phyloP scores from a whole-genome alignment of 2,113 vertebrate genomes.

The Calyptommatus sinebrachiatus region DNA sequence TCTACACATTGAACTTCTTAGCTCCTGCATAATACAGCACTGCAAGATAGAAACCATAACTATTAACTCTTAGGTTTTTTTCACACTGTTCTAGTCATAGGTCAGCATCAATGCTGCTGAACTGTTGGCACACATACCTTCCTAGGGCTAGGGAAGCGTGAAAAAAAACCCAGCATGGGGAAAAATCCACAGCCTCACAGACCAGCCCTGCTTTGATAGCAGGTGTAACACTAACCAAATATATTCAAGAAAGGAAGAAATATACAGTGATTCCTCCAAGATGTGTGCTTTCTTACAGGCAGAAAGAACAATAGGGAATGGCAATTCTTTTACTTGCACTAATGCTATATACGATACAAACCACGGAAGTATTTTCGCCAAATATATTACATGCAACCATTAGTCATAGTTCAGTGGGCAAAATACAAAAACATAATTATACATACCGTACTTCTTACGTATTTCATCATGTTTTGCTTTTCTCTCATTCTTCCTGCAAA shows the following conservation, averaged over 20 bases:
- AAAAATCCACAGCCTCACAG: neutral
- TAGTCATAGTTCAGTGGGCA: neutral
- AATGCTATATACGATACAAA: neutral
- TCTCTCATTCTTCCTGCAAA: conserved; percentile 78
- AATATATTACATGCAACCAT: neutral
- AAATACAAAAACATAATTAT: neutral
- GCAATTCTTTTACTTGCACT: neutral
- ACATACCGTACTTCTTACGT: conserved; percentile 86
- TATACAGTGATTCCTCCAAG: neutral
- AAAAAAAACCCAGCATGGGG: too few species aligned
- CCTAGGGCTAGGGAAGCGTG: too few species aligned
- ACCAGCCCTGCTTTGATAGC: neutral
- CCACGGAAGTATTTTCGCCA: neutral
- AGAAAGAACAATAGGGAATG: neutral
- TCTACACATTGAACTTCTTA: neutral
- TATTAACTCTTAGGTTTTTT: neutral
- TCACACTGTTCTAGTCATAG: neutral
- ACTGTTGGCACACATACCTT: too few species aligned
- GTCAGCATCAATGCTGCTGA: too few species aligned
- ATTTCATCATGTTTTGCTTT: conserved; percentile 81
- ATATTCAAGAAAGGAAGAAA: neutral
- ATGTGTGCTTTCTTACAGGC: neutral
- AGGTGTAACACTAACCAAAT: neutral
- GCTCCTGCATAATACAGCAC: neutral
- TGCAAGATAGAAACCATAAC: neutral